These are phyloP conservation scores for Antheraea mylitta DNA, from an alignment of 1,140 invertebrate genomes.

Conservation along the genomic window DNA sequence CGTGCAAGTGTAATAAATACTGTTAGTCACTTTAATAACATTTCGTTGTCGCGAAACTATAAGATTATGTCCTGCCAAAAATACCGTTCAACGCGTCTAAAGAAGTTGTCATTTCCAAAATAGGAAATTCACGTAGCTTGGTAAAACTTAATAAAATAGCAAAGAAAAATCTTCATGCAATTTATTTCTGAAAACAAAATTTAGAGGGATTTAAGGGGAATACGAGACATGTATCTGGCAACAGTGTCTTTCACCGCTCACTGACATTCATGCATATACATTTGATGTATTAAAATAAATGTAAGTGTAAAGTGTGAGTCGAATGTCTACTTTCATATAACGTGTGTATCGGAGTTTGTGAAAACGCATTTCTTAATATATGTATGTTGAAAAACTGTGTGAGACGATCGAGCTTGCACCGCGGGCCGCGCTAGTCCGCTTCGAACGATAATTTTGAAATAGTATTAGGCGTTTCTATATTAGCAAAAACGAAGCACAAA, in stretches of 20 bases:
- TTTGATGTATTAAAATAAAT: slow-evolving; percentile 51
- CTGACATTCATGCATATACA: slow-evolving; percentile 43
- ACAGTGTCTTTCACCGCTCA: slow-evolving; percentile 25
- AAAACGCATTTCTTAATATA: slow-evolving; percentile 74
- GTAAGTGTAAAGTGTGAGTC: slow-evolving; percentile 67
- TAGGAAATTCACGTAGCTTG: too few relatives aligned
- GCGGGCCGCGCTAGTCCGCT: slow-evolving; percentile 70
- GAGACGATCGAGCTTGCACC: slow-evolving; percentile 69
- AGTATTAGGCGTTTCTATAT: slow-evolving; percentile 64
- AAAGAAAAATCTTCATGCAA: too few relatives aligned
- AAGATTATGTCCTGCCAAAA: too few relatives aligned
- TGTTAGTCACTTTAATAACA: too few relatives aligned
- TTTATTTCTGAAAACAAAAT: too few relatives aligned
- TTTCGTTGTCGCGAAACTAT: too few relatives aligned
- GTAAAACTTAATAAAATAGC: too few relatives aligned
- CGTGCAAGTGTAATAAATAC: too few relatives aligned
- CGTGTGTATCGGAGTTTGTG: slow-evolving; percentile 63
- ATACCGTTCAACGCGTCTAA: too few relatives aligned
- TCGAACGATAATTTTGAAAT: slow-evolving; percentile 60
- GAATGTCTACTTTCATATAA: slow-evolving; percentile 70
- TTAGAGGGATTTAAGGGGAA: too few relatives aligned
- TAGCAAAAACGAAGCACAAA: slow-evolving; percentile 67
- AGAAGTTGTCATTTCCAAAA: too few relatives aligned
- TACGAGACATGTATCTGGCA: too few relatives aligned
- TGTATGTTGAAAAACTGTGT: slow-evolving; percentile 44